A percentile compares a stretch with the other conserved stretches of the same genome.
Evolutionary conservation across 37 sponge, comb jelly and placozoan genomes (phyloP).

Genomic region (Theonella swinhoei): DNA sequence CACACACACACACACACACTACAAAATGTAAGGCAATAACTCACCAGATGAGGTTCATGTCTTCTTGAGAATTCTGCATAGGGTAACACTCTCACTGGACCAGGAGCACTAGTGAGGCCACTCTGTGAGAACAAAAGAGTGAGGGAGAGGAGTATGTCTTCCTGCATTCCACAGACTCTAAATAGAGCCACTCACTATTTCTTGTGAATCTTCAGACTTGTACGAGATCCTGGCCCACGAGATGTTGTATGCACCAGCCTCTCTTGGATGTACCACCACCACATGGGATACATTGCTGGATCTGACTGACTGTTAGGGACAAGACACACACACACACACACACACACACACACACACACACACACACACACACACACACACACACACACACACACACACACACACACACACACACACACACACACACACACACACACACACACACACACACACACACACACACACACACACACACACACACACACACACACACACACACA

Average conservation of each 20-base stretch:
- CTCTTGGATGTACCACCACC: slow-evolving; percentile 62
- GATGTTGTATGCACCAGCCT: slow-evolving; percentile 73
- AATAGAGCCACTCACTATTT: background rate
- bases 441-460: too few relatives aligned
- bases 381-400: slow-evolving; percentile 26
- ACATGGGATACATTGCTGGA: slow-evolving; percentile 77
- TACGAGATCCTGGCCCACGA: slow-evolving; percentile 78
- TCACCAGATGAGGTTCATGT: slow-evolving; percentile 73
- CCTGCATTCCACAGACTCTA: background rate
- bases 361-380: slow-evolving; percentile 20
- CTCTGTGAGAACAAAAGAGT: slow-evolving; percentile 33
- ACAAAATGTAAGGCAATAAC: slow-evolving; percentile 16
- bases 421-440: slow-evolving; percentile 24
- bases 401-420: slow-evolving; percentile 33
- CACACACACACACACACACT: background rate
- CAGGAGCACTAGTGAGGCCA: slow-evolving; percentile 83
- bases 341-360: slow-evolving; percentile 23
- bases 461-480: too few relatives aligned
- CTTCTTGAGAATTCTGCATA: slow-evolving; percentile 72
- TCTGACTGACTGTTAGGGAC: slow-evolving; percentile 15
- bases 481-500: background rate
- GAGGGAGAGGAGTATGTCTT: background rate
- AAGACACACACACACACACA: background rate
- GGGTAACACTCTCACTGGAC: slow-evolving; percentile 37
- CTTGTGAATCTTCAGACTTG: slow-evolving; percentile 16